Base-by-base conservation (phyloP, 2,797 vertebrate genomes). In the Galago senegalensis region DNA sequence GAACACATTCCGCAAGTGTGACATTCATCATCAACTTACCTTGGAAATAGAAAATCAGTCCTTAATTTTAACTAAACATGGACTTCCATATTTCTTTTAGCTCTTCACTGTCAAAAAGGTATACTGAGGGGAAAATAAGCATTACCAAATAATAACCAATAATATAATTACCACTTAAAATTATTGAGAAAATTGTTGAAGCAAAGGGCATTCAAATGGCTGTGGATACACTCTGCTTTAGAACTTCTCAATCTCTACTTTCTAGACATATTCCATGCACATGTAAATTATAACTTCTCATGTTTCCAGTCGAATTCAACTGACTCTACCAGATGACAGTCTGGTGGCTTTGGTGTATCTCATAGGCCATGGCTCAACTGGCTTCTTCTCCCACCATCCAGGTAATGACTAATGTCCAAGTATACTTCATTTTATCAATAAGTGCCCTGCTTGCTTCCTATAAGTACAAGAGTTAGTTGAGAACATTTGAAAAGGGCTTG, bases 21-120 rank as follows among this genome's bases (percentile, higher is more conserved):
- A 77, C 2, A 86, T 82, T 91, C 88, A 89, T 67, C 89, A 87
- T 61, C 67, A 92, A 60, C 34, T 80, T 85, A 86, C 40, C 56
- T 93, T 27, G 43, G 53, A 96, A 93, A 87, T 2, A 83, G 81
- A 96, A 95, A 95, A 87, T 75, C 70, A 75, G 43, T 79, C 92
- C 46, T 49, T 89, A 84, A 85, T 80, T 93, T 92, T 79, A 80
- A 92, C 40, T 83, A 90, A 86, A 77, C 18, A 69, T n/a, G 31
- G 4, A 85, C 7, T 73, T 97, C 75, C 40, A 56, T 96, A 88
- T 81, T 88, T 93, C 29, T 72, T 93, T 84, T 53, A 84, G 65
- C 70, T 89, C 16, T 91, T 86, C 61, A 23, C 27, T 85, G 61
- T 91, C 75, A 87, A 84, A 85, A 61, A 46, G 23, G 61, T 61